phyloP scores from a whole-genome alignment of 2,888 invertebrate genomes.

The Andrena praecox region DNA sequence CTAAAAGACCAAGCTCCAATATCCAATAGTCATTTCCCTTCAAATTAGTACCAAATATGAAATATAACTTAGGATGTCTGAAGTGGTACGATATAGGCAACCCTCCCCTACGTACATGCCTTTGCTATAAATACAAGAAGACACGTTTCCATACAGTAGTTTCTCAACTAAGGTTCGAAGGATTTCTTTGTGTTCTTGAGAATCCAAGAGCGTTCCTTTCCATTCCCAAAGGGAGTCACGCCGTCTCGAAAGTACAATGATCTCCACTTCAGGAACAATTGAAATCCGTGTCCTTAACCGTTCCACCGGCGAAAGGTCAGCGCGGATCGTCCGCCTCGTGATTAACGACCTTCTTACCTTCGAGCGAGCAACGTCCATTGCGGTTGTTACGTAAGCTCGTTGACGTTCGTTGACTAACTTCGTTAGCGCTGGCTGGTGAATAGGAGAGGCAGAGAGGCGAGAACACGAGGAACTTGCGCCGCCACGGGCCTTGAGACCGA shows the following conservation, averaged over 20 bases:
- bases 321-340: constrained; percentile 44
- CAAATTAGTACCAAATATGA: too few relatives aligned
- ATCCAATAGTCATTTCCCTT: too few relatives aligned
- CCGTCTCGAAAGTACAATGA: constrained; percentile 22
- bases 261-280: constrained; percentile 24
- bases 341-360: constrained; percentile 69
- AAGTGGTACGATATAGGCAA: too few relatives aligned
- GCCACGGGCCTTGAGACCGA: constrained; percentile 54
- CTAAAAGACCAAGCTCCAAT: too few relatives aligned
- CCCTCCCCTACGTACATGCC: too few relatives aligned
- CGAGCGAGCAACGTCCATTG: constrained; percentile 50
- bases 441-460: not conserved
- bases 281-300: constrained; percentile 43
- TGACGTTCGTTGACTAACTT: constrained; percentile 65
- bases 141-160: too few relatives aligned
- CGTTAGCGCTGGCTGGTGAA: constrained; percentile 52
- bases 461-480: constrained; percentile 14
- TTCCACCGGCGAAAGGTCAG: constrained; percentile 40
- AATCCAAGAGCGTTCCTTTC: constrained; percentile 1
- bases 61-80: too few relatives aligned
- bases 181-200: too few relatives aligned
- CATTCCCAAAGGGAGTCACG: not conserved
- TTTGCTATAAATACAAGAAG: too few relatives aligned
- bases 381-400: constrained; percentile 63
- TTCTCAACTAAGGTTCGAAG: not conserved